These are phyloP conservation scores for Tichodroma muraria DNA, from an alignment of 2,113 vertebrate species.

Conservation along the genomic window DNA sequence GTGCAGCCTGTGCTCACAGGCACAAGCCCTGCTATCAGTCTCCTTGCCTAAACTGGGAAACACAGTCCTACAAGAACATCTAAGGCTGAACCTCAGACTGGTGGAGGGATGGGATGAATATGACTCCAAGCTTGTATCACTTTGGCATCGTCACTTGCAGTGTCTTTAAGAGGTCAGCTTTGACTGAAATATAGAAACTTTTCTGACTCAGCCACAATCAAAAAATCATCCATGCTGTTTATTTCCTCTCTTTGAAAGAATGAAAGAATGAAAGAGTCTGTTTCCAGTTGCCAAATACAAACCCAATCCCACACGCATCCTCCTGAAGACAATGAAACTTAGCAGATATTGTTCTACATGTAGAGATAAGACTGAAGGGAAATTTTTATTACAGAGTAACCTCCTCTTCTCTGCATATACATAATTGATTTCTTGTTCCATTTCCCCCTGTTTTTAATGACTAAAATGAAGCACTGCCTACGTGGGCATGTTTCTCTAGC, in stretches of 20 bases:
- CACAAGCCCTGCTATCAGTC: not conserved
- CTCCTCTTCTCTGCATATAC: not conserved
- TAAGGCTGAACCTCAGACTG: not conserved
- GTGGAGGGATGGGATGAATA: not conserved
- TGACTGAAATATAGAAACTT: not conserved
- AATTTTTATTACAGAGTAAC: not conserved
- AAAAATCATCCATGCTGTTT: not conserved
- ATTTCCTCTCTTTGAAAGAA: constrained; percentile 5
- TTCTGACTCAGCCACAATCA: not conserved
- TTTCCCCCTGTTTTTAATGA: not conserved
- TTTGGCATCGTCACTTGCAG: not conserved
- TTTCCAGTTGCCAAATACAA: constrained; percentile 21
- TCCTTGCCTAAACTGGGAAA: not conserved
- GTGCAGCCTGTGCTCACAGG: not conserved
- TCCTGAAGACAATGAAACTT: constrained; percentile 5
- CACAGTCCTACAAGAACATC: not conserved
- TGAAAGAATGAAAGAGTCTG: not conserved
- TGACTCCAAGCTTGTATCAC: not conserved
- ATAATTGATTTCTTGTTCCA: not conserved
- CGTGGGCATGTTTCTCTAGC: not conserved
- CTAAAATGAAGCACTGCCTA: not conserved
- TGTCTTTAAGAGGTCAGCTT: not conserved
- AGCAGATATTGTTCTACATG: not conserved
- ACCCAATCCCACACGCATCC: not conserved
- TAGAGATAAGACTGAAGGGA: not conserved